Conservation (phyloP, 2,797 vertebrate genomes). For the Amblyopsis hoosieri region DNA sequence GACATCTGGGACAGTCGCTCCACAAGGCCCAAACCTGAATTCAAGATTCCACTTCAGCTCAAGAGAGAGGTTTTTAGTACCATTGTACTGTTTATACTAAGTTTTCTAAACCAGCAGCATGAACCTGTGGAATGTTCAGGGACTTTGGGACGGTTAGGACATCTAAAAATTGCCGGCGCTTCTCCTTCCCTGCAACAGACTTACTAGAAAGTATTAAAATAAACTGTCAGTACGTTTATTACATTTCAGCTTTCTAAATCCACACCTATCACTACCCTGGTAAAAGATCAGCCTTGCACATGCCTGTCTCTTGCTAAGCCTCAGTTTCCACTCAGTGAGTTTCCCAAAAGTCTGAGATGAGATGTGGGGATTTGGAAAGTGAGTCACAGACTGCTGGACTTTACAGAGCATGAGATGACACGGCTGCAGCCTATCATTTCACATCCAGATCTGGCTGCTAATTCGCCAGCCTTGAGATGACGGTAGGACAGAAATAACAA, state of each 20-base stretch:
- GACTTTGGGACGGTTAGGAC: constrained; percentile 41
- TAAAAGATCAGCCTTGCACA: constrained; percentile 36
- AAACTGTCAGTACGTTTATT: constrained; percentile 24
- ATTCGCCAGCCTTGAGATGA: constrained; percentile 52
- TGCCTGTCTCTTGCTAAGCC: constrained; percentile 31
- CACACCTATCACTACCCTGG: constrained; percentile 19
- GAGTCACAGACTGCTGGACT: constrained; percentile 55
- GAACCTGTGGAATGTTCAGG: constrained; percentile 36
- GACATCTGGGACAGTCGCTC: constrained; percentile 55
- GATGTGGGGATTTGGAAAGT: constrained; percentile 48
- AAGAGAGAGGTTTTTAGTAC: constrained; percentile 42
- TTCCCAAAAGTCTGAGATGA: constrained; percentile 46
- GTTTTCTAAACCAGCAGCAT: constrained; percentile 28
- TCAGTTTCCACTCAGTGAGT: constrained; percentile 49
- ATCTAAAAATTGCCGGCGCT: constrained; percentile 35
- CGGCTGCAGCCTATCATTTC: constrained; percentile 54
- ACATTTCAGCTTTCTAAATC: constrained; percentile 28
- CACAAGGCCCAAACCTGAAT: constrained; percentile 13
- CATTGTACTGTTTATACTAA: too few species aligned
- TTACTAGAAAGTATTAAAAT: constrained; percentile 33
- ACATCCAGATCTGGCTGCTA: constrained; percentile 61
- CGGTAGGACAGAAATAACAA: constrained; percentile 69
- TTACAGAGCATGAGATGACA: constrained; percentile 49
- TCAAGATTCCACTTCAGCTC: constrained; percentile 41
- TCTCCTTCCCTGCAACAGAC: constrained; percentile 8